Evolutionary conservation across 2,888 invertebrate species (phyloP), one percentile per base, ranked within the genome.

Genomic region (Tanytarsus gracilentus): DNA sequence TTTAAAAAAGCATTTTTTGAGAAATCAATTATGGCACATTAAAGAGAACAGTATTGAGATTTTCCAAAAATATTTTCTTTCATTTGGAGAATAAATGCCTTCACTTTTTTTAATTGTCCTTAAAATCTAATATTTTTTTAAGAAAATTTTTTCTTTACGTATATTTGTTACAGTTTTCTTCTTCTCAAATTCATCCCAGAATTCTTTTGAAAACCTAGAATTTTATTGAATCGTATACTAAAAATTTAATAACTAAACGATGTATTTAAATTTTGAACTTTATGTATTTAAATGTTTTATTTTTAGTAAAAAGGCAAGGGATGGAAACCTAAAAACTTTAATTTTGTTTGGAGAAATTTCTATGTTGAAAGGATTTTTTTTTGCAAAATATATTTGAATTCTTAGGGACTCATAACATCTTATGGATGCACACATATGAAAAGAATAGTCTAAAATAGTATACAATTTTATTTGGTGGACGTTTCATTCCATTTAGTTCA

Each of bases 1-100:
- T 23, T 40, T 18, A 27, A 55, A 27, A 58, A 58, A 58, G 58
- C 48, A 48, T 58, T 33, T 9, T 44, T 44, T 58, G 29, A 27
- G 27, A 58, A 58, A 36, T 58, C 40, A 56, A 49, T 30, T 63
- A 62, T 64, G 64, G 64, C 64, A 64, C 64, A 64, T 63, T 64
- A 48, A 63, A 63, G 63, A 64, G 63, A 63, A 64, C 61, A 62
- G n/a, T n/a, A 39, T 29, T 27, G 44, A 58, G 53, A 53, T 53
- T 53, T 52, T 23, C 52, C 29, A 33, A 52, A 50, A 52, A 18
- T 29, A 18, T 33, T 53, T 11, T 36, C 23, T 39, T 44, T 44
- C 36, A 36, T 36, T 14, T 7, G 14, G 3, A n/a, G 14, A 1
- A 27, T 18, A 29, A 51, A 30, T 52, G 23, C 4, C 36, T 30